phyloP scores from a whole-genome alignment of 2,113 vertebrate genomes.

The Antidorcas marsupialis region DNA sequence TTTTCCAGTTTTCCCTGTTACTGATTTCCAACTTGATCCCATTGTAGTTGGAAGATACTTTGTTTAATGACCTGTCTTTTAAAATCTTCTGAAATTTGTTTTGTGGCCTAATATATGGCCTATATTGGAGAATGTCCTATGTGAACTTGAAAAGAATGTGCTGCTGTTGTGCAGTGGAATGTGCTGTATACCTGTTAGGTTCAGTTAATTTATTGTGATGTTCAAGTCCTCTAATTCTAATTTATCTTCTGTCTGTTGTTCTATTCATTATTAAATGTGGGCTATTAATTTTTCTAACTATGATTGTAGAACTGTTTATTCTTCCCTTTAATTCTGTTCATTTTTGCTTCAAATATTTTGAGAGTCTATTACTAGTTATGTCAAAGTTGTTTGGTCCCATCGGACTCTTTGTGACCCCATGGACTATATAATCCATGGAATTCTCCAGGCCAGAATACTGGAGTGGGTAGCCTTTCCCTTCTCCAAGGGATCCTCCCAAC shows the following conservation, averaged over 20 bases:
- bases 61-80: not conserved
- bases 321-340: not conserved
- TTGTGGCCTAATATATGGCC: not conserved
- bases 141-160: not conserved
- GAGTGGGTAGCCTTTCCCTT: not conserved
- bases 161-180: not conserved
- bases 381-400: not conserved
- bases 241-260: not conserved
- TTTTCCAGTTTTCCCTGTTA: not conserved
- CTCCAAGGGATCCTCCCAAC: not conserved
- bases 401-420: not conserved
- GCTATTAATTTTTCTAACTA: not conserved
- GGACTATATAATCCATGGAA: not conserved
- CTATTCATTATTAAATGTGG: not conserved
- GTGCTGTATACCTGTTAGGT: not conserved
- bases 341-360: constrained; percentile 25
- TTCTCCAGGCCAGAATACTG: not conserved
- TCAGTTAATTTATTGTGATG: not conserved
- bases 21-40: not conserved
- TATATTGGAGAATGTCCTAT: not conserved
- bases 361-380: not conserved
- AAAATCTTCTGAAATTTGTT: not conserved
- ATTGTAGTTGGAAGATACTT: not conserved
- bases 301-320: not conserved
- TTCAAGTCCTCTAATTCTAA: not conserved